A percentile compares a stretch with the other conserved stretches of the same genome.
Conservation (phyloP, 2,797 vertebrate genomes). For the Hemitrygon akajei region DNA sequence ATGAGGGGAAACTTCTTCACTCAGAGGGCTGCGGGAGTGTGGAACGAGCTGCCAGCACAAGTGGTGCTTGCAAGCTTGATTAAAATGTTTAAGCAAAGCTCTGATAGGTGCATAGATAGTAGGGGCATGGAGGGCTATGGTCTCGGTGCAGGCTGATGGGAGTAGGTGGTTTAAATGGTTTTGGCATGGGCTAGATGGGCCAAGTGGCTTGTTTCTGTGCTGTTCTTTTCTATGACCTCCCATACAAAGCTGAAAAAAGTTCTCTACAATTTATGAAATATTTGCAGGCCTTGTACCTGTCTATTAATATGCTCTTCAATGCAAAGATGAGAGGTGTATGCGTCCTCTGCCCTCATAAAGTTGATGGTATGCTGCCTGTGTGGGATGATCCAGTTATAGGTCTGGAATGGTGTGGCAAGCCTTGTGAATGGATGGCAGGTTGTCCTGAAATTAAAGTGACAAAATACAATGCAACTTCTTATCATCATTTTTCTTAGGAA, state of each 20-base stretch:
- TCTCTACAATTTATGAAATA: not conserved
- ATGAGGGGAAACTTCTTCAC: no score
- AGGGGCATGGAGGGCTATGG: no score
- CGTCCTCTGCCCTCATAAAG: conserved; percentile 47
- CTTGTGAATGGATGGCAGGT: conserved; percentile 51
- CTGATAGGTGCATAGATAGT: no score
- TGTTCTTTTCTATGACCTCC: not conserved
- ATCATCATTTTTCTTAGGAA: no score
- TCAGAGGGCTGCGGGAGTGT: no score
- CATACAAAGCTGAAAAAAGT: not conserved
- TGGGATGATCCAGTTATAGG: conserved; percentile 63
- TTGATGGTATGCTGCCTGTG: conserved; percentile 55
- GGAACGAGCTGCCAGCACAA: no score
- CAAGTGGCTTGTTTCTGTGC: no score
- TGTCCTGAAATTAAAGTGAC: conserved; percentile 46
- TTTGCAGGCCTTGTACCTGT: conserved; percentile 52
- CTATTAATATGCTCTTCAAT: conserved; percentile 56
- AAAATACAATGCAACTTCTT: not conserved
- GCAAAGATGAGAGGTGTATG: conserved; percentile 57
- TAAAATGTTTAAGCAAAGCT: no score
- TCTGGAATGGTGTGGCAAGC: conserved; percentile 60
- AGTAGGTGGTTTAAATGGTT: no score
- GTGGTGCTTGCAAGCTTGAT: no score
- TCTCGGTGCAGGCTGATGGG: no score
- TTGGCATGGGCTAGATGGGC: no score